Evolutionary conservation across 2,797 vertebrate genomes (phyloP).

Genomic region (Erethizon dorsatum): DNA sequence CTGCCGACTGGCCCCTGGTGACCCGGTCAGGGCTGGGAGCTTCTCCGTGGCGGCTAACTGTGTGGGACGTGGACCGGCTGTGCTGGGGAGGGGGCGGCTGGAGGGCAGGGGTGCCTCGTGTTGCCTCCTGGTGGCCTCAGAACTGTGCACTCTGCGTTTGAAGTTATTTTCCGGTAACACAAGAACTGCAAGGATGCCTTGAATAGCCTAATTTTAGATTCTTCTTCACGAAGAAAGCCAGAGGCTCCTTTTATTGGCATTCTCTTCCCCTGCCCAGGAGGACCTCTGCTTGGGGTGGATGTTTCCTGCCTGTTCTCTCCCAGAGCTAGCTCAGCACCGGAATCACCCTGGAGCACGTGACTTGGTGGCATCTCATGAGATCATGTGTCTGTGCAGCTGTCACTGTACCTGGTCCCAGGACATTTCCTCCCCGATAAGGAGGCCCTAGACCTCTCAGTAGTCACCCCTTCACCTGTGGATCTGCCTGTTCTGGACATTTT

Average conservation of each 20-base stretch:
- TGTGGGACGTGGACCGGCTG: neutral
- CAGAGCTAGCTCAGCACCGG: rapidly evolving
- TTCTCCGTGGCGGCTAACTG: neutral
- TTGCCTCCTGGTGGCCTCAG: neutral
- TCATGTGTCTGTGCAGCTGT: rapidly evolving
- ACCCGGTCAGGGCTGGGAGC: too few relatives aligned
- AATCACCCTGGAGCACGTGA: rapidly evolving
- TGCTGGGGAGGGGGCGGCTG: neutral
- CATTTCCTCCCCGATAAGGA: neutral
- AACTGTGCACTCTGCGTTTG: neutral
- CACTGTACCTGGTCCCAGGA: neutral
- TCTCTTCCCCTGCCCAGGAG: neutral
- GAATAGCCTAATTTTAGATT: neutral
- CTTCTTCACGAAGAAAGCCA: neutral
- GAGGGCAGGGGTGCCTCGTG: too few relatives aligned
- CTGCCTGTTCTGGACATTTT: too few relatives aligned
- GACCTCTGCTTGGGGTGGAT: neutral
- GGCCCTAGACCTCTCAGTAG: rapidly evolving
- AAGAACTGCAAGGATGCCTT: neutral
- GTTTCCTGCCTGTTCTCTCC: neutral
- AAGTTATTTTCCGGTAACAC: neutral
- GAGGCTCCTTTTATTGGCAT: neutral
- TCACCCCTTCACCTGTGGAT: rapidly evolving
- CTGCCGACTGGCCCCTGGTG: neutral
- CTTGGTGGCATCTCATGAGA: rapidly evolving